Percentiles rank a stretch among this genome's conserved stretches.
Conservation (phyloP, 2,888 invertebrate species). For the Leptinotarsa haldemani region DNA sequence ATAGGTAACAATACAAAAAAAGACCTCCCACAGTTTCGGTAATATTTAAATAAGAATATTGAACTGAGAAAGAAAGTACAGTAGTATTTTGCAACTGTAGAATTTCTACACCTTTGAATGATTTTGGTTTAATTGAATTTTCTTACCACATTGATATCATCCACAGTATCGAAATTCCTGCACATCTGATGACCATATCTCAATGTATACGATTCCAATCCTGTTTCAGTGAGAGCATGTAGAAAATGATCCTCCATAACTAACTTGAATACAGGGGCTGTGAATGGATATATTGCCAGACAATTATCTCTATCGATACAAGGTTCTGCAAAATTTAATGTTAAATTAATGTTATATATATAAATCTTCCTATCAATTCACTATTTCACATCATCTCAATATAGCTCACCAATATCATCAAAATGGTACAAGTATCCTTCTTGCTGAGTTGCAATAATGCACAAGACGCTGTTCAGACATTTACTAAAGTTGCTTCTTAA, state of each 20-base stretch:
- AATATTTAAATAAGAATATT: too few relatives aligned
- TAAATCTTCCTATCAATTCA: too few relatives aligned
- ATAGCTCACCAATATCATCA: slow-evolving; percentile 63
- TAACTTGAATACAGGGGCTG: slow-evolving; percentile 76
- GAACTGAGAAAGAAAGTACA: too few relatives aligned
- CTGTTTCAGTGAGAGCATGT: slow-evolving; percentile 81
- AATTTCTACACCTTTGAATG: too few relatives aligned
- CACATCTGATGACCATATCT: slow-evolving; percentile 74
- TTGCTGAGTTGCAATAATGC: slow-evolving; percentile 74
- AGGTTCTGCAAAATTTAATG: slow-evolving; percentile 49
- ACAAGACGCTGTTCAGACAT: slow-evolving; percentile 72
- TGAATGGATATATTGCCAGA: slow-evolving; percentile 77
- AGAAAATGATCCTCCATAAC: slow-evolving; percentile 75
- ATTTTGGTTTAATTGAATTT: slow-evolving; percentile 21
- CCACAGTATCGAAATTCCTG: slow-evolving; percentile 65
- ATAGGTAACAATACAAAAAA: not conserved
- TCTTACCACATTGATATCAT: slow-evolving; percentile 64
- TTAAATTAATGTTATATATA: not conserved
- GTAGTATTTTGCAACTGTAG: too few relatives aligned
- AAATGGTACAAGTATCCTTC: slow-evolving; percentile 82
- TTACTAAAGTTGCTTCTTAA: slow-evolving; percentile 70
- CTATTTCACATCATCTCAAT: not conserved
- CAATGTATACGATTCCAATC: slow-evolving; percentile 81
- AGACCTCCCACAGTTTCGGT: too few relatives aligned
- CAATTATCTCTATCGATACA: slow-evolving; percentile 65